Evolutionary conservation across 2,113 vertebrate genomes (phyloP), one percentile per base, ranked within the genome.

Genomic region (Sterrhoptilus dennistouni): DNA sequence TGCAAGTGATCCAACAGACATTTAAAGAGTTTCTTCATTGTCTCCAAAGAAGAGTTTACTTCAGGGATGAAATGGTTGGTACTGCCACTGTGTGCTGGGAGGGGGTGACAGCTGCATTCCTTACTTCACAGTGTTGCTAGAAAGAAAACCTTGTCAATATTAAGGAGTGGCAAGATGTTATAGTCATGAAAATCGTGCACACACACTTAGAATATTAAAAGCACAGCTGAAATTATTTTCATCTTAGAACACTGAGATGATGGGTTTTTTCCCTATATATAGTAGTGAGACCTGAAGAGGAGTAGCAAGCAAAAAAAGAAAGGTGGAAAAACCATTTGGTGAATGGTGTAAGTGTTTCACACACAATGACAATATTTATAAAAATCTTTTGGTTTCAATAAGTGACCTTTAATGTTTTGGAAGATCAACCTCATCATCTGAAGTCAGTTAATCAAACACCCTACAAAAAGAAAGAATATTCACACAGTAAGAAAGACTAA

Each of bases 231-330:
- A 81, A 60, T 49, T 2, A 64, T 59, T 59, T 83, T 78, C 8
- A 49, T 59, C 35, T 74, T 44, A 9, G 27, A 80, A 57, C 11
- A 47, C 20, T 33, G 44, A 72, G 49, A 21, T 89, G 16, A 33
- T 61, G 27, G 6, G 3, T 0, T 0, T 22, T 87, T 75, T 28
- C 57, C 10, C 27, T 59, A 6, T 38, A 7, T 42, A 8, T 29
- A 16, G 8, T 18, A 76, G 8, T 25, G 45, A 83, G 33, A 61
- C 38, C 35, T 40, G 23, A 84, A 57, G 20, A 82, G 24, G 5
- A 24, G 12, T 29, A 59, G 14, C 56, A 49, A 87, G 20, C 33
- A 80, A 87, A 86, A 66, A 45, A 91, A 53, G 15, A 36, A 89
- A 77, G 12, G 8, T 52, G 8, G 22, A 33, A 54, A 90, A 84